These are phyloP conservation scores for Gasterosteus nipponicus DNA, from an alignment of 2,113 vertebrate genomes.

Conservation along the genomic window DNA sequence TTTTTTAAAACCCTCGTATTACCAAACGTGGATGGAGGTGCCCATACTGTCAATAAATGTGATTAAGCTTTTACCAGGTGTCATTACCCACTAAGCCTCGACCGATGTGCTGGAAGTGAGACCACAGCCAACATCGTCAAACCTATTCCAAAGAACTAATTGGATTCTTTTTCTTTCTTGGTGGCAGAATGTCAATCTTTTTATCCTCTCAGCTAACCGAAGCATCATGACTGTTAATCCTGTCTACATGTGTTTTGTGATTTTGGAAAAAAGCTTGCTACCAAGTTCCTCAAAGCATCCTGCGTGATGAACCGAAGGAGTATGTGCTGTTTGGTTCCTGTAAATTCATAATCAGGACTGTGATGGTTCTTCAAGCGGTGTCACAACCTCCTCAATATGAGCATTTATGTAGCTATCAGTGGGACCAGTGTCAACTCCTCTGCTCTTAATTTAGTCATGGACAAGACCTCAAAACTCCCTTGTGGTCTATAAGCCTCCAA, in stretches of 20 bases:
- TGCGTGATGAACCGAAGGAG: conserved; percentile 8
- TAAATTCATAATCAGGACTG: conserved; percentile 8
- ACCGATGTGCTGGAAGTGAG: conserved; percentile 14
- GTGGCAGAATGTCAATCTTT: neutral
- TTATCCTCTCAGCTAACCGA: conserved; percentile 2
- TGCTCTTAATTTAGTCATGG: neutral
- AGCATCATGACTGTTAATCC: conserved; percentile 10
- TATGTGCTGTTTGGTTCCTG: neutral
- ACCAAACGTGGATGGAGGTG: neutral
- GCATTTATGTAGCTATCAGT: neutral
- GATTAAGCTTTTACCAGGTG: conserved; percentile 15
- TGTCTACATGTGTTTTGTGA: conserved; percentile 17
- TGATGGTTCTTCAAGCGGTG: neutral
- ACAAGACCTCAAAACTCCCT: neutral
- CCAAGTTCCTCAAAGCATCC: conserved; percentile 8
- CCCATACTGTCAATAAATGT: neutral
- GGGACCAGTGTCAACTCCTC: neutral
- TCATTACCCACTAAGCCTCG: conserved; percentile 9
- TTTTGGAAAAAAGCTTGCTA: conserved; percentile 34
- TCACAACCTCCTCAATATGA: neutral
- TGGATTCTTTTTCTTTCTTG: conserved; percentile 6
- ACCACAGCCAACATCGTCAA: conserved; percentile 12
- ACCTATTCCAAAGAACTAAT: conserved; percentile 14
- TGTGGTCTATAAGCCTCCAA: neutral
- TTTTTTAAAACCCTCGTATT: neutral